Evolutionary conservation across 1,140 invertebrate species (phyloP), one percentile per base, ranked within the genome.

Genomic region (Drosophila equinoxialis): DNA sequence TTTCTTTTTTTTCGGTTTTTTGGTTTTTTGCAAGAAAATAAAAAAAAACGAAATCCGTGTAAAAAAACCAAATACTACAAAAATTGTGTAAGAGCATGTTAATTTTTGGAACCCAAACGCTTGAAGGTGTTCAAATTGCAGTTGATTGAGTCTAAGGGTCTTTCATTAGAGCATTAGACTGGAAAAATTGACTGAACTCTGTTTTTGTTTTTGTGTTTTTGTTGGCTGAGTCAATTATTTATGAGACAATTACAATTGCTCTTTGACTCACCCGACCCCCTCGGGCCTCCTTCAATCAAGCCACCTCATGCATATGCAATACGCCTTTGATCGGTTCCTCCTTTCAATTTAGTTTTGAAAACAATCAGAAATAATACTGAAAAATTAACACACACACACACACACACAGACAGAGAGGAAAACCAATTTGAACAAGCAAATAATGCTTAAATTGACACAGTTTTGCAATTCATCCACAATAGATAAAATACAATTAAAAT

Each of bases 21-120:
- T 48, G 6, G n/a, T 20, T 20, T 76, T 33, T 59, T 57, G 67
- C 67, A 55, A 33, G 41, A 55, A 64, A 62, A 51, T 42, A 58
- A 17, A 20, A 51, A 37, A 26, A 26, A 26, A 4, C 23, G 23
- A 65, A 64, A 68, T 58, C 55, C 55, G 30, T 20, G 45, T 48
- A 20, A 48, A 48, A 20, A 48, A 14, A 35, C 20, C 2, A 26
- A 35, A 39, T 39, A 39, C 37, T 39, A 39, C 42, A 55, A 41
- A 45, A 58, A 74, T 85, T 86, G 82, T 81, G 82, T 85, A 85
- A 84, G 77, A 84, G 81, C 77, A 69, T 85, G 77, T 84, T 84
- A 84, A 84, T 85, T 74, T 76, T 85, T 8, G 2, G 17, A 30
- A 30, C 30, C 30, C 30, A 30, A 30, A 5, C 30, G 30, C 30